phyloP scores from a whole-genome alignment of 2,797 vertebrate genomes.

The Hemibagrus guttatus region DNA sequence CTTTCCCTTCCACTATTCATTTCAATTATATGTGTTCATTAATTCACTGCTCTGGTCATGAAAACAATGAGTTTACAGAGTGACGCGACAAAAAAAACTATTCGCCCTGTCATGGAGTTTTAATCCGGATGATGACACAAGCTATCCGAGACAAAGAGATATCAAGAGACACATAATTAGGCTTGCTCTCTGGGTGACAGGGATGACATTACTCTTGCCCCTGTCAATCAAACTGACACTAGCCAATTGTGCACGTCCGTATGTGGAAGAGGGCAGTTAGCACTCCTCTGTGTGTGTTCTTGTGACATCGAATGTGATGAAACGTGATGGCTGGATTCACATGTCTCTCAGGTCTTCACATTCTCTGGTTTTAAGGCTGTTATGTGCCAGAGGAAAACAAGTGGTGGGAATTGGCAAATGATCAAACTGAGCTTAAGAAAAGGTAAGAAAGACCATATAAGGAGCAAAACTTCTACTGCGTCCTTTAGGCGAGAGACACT shows the following conservation, averaged over 20 bases:
- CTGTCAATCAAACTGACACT: conserved; percentile 5
- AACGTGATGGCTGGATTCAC: background rate
- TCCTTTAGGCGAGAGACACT: conserved; percentile 25
- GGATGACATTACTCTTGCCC: background rate
- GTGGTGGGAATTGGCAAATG: background rate
- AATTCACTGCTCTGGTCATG: background rate
- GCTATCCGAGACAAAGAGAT: background rate
- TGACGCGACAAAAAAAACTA: background rate
- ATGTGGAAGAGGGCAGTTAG: background rate
- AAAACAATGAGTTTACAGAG: background rate
- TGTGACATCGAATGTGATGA: background rate
- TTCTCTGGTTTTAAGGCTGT: background rate
- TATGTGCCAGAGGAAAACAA: background rate
- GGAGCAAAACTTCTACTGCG: conserved; percentile 19
- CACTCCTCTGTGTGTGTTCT: background rate
- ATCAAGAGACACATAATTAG: conserved; percentile 10
- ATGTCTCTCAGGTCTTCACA: background rate
- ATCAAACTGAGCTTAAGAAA: background rate
- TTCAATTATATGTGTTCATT: background rate
- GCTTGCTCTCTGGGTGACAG: background rate
- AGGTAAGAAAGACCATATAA: conserved; percentile 14
- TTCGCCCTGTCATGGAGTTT: background rate
- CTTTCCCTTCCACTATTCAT: background rate
- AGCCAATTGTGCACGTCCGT: background rate
- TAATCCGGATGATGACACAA: background rate